phyloP scores from a whole-genome alignment of 2,113 vertebrate species.

The Cyrtonyx montezumae region DNA sequence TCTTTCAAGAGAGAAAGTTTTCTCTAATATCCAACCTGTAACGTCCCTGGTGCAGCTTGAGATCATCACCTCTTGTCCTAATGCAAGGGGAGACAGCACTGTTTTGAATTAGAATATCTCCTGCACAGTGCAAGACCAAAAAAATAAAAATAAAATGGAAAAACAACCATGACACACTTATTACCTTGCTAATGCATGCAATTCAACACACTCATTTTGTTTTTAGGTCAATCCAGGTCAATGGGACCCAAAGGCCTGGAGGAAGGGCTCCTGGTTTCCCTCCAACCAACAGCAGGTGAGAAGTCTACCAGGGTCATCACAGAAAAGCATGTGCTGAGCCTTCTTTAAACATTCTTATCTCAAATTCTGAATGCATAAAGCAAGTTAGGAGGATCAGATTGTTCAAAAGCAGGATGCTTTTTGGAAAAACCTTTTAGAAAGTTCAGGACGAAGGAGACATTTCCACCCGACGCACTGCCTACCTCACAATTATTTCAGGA shows the following conservation, averaged over 20 bases:
- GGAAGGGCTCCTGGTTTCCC: rapidly evolving
- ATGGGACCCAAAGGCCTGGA: background rate
- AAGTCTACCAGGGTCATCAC: background rate
- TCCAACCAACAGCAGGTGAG: background rate
- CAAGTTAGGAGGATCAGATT: background rate
- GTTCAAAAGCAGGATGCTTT: background rate
- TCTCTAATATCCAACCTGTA: background rate
- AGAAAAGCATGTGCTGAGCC: background rate
- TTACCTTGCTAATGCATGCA: background rate
- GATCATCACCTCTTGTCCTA: no score
- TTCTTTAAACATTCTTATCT: background rate
- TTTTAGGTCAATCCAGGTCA: background rate
- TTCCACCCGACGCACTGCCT: background rate
- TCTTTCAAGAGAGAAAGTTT: background rate
- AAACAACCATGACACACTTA: background rate
- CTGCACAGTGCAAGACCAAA: background rate
- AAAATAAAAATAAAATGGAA: background rate
- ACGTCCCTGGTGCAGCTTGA: no score
- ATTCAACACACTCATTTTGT: rapidly evolving
- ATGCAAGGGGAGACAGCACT: background rate
- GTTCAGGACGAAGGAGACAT: background rate
- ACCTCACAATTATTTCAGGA: background rate
- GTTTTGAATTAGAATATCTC: background rate
- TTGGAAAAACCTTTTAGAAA: background rate
- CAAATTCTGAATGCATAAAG: background rate